Percentiles rank a stretch among this genome's conserved stretches.
These are phyloP conservation scores for Drosophila chauvacae DNA, from an alignment of 1,140 invertebrate genomes.

Conservation along the genomic window DNA sequence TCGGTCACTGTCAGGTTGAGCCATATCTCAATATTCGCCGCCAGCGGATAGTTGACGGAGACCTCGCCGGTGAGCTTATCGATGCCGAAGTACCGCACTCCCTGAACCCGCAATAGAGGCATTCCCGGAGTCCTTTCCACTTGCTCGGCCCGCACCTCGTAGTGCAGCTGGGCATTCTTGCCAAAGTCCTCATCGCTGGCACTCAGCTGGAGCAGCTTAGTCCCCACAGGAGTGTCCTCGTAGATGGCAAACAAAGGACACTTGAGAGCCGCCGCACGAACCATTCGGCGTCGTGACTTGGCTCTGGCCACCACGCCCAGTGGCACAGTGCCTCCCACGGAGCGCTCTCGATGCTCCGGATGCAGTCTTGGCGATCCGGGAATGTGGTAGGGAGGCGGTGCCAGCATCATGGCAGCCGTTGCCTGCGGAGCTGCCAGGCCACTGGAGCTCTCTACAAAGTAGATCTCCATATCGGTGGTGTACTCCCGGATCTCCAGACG, in stretches of 20 bases:
- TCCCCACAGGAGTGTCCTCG: conserved; percentile 91
- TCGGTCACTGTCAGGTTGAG: conserved; percentile 92
- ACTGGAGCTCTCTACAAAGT: conserved; percentile 84
- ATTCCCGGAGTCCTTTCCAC: conserved; percentile 85
- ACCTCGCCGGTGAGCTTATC: conserved; percentile 90
- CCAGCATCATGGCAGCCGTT: conserved; percentile 67
- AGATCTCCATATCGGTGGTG: conserved; percentile 86
- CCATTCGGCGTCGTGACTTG: conserved; percentile 53
- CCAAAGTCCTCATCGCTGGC: conserved; percentile 93
- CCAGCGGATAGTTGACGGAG: conserved; percentile 89
- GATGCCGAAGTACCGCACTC: conserved; percentile 89
- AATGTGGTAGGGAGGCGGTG: conserved; percentile 71
- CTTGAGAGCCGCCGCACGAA: conserved; percentile 42
- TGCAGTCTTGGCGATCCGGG: conserved; percentile 71
- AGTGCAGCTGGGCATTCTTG: conserved; percentile 90
- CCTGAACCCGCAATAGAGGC: conserved; percentile 83
- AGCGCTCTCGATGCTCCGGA: conserved; percentile 38
- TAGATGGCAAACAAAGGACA: conserved; percentile 89
- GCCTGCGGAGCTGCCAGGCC: conserved; percentile 68
- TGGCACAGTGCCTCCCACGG: background rate
- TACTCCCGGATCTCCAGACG: conserved; percentile 88
- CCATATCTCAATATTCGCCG: conserved; percentile 91
- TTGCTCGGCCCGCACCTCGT: conserved; percentile 89
- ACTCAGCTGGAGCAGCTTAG: conserved; percentile 90
- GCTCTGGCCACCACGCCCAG: conserved; percentile 36